Conservation (phyloP, 2,797 vertebrate species). For the Gymnothorax reevesii region DNA sequence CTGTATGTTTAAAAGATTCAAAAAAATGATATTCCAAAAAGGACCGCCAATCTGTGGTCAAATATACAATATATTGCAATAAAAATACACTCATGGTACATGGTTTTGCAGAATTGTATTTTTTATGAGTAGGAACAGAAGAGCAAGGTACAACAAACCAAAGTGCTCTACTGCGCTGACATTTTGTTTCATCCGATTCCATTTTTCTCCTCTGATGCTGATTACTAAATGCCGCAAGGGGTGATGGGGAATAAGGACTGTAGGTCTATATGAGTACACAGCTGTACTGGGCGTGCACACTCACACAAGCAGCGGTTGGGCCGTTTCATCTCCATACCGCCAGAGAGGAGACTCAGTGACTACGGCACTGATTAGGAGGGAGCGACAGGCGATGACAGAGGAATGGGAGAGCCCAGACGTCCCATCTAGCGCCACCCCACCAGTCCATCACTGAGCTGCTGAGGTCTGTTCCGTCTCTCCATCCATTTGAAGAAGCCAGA, state of each 20-base stretch:
- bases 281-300: background rate
- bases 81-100: background rate
- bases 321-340: too few relatives aligned
- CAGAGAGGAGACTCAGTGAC: too few relatives aligned
- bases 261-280: background rate
- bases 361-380: too few relatives aligned
- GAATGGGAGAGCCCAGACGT: too few relatives aligned
- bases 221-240: background rate
- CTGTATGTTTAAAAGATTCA: conserved; percentile 24
- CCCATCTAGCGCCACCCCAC: too few relatives aligned
- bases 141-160: background rate
- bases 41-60: background rate
- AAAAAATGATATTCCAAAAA: conserved; percentile 15
- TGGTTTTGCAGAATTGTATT: background rate
- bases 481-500: background rate
- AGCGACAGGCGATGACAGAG: too few relatives aligned
- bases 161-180: background rate
- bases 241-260: background rate
- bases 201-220: background rate
- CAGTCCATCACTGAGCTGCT: too few relatives aligned
- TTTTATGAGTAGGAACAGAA: background rate
- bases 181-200: conserved; percentile 3
- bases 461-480: too few relatives aligned
- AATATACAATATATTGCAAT: background rate
- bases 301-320: too few relatives aligned